These are phyloP conservation scores for Siniperca chuatsi DNA, from an alignment of 2,113 vertebrate species.

Conservation along the genomic window DNA sequence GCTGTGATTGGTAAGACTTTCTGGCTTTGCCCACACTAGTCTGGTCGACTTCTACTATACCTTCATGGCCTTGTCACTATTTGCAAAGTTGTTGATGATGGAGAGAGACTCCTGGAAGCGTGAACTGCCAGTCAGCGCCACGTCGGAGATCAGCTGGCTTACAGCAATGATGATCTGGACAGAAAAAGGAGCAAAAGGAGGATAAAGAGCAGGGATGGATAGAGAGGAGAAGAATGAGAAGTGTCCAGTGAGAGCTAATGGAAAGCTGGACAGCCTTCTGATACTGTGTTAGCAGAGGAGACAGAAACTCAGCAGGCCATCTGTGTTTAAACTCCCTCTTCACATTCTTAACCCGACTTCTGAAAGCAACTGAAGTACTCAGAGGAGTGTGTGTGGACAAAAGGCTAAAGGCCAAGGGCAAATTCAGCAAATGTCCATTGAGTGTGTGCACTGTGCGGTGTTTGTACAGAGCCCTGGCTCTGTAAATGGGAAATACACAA, in stretches of 20 bases:
- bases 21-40: neutral
- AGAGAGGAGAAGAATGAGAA: neutral
- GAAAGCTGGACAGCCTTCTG: constrained; percentile 12
- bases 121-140: constrained; percentile 93
- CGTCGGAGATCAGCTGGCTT: constrained; percentile 96
- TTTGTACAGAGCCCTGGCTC: too few species aligned
- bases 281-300: neutral
- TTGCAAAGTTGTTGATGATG: constrained; percentile 99
- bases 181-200: neutral
- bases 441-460: too few species aligned
- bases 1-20: neutral
- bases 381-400: neutral
- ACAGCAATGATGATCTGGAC: constrained; percentile 97
- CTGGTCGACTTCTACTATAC: constrained; percentile 71
- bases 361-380: neutral
- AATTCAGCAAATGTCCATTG: too few species aligned
- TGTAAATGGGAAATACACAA: too few species aligned
- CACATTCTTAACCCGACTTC: neutral
- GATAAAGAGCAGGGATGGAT: neutral
- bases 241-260: neutral
- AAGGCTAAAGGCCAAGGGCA: neutral
- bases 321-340: constrained; percentile 11
- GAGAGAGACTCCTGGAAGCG: constrained; percentile 98
- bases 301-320: neutral
- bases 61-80: constrained; percentile 98